Conservation (phyloP, 1,140 invertebrate genomes). For the Phymastichus coffea region DNA sequence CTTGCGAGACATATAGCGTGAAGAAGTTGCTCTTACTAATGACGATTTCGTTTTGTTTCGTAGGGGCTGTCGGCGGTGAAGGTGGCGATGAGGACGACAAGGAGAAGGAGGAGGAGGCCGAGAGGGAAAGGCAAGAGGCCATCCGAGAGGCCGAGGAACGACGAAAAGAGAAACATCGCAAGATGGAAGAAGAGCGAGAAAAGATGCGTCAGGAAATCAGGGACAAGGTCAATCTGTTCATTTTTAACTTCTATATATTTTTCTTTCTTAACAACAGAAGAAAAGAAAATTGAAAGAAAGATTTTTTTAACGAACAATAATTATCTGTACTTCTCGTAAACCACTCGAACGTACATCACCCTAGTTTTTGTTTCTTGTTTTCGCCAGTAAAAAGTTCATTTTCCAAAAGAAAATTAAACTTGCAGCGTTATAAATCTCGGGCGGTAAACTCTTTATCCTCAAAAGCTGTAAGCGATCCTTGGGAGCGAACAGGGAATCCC, state of each 20-base stretch:
- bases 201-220: slow-evolving; percentile 97
- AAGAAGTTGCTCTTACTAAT: background rate
- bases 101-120: slow-evolving; percentile 93
- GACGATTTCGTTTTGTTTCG: slow-evolving; percentile 32
- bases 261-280: no score
- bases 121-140: slow-evolving; percentile 90
- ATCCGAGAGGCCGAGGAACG: slow-evolving; percentile 91
- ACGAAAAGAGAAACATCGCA: slow-evolving; percentile 94
- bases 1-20: background rate
- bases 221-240: slow-evolving; percentile 78
- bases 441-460: slow-evolving; percentile 4
- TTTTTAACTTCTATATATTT: background rate
- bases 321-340: no score
- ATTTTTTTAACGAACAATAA: no score
- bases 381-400: no score
- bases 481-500: no score
- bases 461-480: background rate
- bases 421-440: slow-evolving; percentile 10
- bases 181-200: slow-evolving; percentile 97
- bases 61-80: slow-evolving; percentile 88
- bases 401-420: no score
- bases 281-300: no score
- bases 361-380: no score
- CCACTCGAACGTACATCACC: no score
- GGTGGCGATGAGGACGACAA: slow-evolving; percentile 86